Evolutionary conservation across 1,140 invertebrate genomes (phyloP).

Genomic region (Zelostemma sp.): DNA sequence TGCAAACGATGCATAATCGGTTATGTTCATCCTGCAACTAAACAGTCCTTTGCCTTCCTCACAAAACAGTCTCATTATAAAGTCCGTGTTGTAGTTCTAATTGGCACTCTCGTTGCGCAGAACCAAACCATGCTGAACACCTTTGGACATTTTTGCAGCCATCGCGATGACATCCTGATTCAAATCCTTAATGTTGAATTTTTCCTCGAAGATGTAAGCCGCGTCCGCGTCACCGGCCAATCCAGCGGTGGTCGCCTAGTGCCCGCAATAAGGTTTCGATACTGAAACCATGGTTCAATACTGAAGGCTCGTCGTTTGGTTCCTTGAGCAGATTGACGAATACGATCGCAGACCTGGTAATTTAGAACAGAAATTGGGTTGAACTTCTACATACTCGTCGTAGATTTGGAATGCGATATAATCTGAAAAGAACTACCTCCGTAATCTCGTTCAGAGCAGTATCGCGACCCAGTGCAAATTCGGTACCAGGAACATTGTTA

Average conservation of each 20-base stretch:
- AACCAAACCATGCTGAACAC: slow-evolving; percentile 95
- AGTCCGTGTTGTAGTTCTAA: slow-evolving; percentile 97
- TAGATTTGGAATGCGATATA: no score
- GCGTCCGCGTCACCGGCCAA: slow-evolving; percentile 98
- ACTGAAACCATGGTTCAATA: no score
- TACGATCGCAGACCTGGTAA: slow-evolving; percentile 92
- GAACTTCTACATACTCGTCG: slow-evolving; percentile 30
- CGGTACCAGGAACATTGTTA: slow-evolving; percentile 93
- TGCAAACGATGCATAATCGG: slow-evolving; percentile 75
- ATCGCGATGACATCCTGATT: slow-evolving; percentile 95
- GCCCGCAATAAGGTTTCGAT: slow-evolving; percentile 98
- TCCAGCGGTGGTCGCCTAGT: slow-evolving; percentile 94
- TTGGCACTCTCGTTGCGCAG: slow-evolving; percentile 97
- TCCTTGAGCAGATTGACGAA: slow-evolving; percentile 93
- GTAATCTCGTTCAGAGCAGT: slow-evolving; percentile 99
- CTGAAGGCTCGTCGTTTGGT: slow-evolving; percentile 96
- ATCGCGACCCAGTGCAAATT: slow-evolving; percentile 97
- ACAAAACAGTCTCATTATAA: slow-evolving; percentile 93
- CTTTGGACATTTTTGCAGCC: slow-evolving; percentile 97
- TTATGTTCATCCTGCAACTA: slow-evolving; percentile 93
- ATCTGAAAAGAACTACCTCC: slow-evolving; percentile 81
- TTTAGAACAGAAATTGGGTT: background rate
- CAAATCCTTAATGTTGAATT: slow-evolving; percentile 94
- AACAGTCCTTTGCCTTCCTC: slow-evolving; percentile 98
- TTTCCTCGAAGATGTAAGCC: slow-evolving; percentile 98